These are phyloP conservation scores for Paradoxurus hermaphroditus DNA, from an alignment of 2,113 vertebrate genomes.

Conservation along the genomic window DNA sequence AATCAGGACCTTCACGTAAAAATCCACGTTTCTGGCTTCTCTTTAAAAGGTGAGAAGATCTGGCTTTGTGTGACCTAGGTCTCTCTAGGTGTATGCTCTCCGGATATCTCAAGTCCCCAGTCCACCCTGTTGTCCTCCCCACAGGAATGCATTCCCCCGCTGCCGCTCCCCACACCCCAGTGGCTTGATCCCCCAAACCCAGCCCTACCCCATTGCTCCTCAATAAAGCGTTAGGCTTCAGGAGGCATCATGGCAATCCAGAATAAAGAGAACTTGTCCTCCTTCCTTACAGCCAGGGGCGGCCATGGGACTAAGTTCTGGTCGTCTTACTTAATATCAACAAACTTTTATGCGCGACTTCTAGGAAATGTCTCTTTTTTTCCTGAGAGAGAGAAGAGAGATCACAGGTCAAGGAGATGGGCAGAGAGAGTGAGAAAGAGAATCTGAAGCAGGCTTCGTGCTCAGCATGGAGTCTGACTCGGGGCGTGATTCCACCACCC, in stretches of 20 bases:
- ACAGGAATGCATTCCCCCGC: neutral
- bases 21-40: slow-evolving; percentile 6
- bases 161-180: neutral
- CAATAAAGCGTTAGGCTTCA: neutral
- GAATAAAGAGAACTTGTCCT: neutral
- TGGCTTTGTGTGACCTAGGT: neutral
- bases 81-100: neutral
- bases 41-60: neutral
- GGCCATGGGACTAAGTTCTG: neutral
- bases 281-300: neutral
- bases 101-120: neutral
- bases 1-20: slow-evolving; percentile 6
- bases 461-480: too few species aligned
- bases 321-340: neutral
- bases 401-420: too few species aligned
- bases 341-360: neutral
- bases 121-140: neutral
- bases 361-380: neutral
- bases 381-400: too few species aligned
- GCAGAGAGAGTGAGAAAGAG: too few species aligned
- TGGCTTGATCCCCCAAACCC: neutral
- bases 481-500: too few species aligned
- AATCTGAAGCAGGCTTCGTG: too few species aligned
- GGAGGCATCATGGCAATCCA: neutral
- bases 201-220: neutral